Evolutionary conservation across 2,113 vertebrate species (phyloP).

Genomic region (Platichthys flesus): DNA sequence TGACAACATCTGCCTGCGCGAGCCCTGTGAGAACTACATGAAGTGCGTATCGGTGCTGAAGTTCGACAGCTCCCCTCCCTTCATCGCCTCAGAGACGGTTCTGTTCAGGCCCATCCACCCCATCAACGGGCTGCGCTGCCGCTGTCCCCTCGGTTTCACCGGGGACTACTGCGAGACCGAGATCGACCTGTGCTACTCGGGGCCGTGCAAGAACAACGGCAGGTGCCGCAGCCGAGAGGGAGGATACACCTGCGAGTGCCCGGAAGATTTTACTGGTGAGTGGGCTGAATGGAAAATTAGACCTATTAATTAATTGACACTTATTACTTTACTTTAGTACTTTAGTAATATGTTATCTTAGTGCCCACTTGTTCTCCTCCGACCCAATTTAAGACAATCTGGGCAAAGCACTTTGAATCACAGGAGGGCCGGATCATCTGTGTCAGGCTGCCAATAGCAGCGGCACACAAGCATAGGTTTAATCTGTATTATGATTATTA

Average conservation of each 20-base stretch:
- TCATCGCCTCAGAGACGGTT: slow-evolving; percentile 92
- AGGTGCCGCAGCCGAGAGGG: slow-evolving; percentile 93
- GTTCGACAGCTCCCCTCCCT: slow-evolving; percentile 95
- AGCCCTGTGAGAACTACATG: slow-evolving; percentile 99
- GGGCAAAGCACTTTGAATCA: too few species aligned
- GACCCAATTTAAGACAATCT: too few species aligned
- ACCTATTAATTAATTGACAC: too few species aligned
- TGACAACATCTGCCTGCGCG: slow-evolving; percentile 96
- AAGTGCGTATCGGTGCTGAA: slow-evolving; percentile 95
- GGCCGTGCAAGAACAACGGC: slow-evolving; percentile 89
- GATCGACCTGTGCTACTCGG: slow-evolving; percentile 96
- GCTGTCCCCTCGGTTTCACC: slow-evolving; percentile 92
- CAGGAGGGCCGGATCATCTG: too few species aligned
- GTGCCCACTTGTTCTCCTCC: neutral
- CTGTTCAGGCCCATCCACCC: slow-evolving; percentile 97
- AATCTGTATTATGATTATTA: too few species aligned
- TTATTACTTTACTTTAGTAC: too few species aligned
- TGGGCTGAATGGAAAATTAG: neutral
- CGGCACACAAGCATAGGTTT: too few species aligned
- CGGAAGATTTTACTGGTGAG: slow-evolving; percentile 93
- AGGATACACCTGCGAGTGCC: slow-evolving; percentile 93
- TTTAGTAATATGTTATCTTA: neutral
- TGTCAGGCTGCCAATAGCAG: too few species aligned
- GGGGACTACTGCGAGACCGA: slow-evolving; percentile 97
- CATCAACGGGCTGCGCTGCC: slow-evolving; percentile 93